Percentiles rank a stretch among this genome's conserved stretches.
phyloP scores from a whole-genome alignment of 2,797 vertebrate species.

The Microcaecilia unicolor region DNA sequence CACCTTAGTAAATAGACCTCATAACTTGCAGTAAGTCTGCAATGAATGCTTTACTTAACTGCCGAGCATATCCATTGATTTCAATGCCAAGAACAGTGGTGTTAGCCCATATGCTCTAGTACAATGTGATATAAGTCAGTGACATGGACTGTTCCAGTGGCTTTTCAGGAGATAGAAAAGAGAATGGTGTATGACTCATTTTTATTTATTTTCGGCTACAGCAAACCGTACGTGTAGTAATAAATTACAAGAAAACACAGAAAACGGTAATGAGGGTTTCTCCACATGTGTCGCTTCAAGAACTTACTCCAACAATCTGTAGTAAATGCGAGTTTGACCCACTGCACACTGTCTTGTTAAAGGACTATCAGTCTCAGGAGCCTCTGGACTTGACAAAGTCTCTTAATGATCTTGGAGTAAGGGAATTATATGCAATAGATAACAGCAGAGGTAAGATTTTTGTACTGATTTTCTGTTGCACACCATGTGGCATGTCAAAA shows the following conservation, averaged over 20 bases:
- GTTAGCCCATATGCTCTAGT: no score
- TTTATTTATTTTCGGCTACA: conserved; percentile 36
- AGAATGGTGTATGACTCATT: no score
- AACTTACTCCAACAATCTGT: conserved; percentile 73
- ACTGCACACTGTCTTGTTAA: conserved; percentile 68
- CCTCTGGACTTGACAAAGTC: conserved; percentile 74
- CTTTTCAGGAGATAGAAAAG: no score
- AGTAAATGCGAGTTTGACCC: conserved; percentile 92
- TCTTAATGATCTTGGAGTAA: conserved; percentile 81
- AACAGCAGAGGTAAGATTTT: conserved; percentile 64
- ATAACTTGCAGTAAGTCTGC: no score
- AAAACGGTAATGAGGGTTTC: conserved; percentile 88
- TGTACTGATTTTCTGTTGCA: no score
- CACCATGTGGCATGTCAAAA: no score
- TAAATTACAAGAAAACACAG: conserved; percentile 92
- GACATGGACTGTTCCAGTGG: no score
- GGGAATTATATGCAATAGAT: conserved; percentile 89
- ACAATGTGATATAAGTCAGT: no score
- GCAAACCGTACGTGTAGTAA: conserved; percentile 90
- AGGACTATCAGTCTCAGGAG: conserved; percentile 69
- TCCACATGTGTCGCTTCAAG: conserved; percentile 70
- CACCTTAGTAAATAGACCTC: no score
- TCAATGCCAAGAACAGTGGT: no score
- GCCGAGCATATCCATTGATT: no score
- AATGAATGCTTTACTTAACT: no score